Conservation (phyloP, 1,140 invertebrate genomes). For the Chymomyza costata region DNA sequence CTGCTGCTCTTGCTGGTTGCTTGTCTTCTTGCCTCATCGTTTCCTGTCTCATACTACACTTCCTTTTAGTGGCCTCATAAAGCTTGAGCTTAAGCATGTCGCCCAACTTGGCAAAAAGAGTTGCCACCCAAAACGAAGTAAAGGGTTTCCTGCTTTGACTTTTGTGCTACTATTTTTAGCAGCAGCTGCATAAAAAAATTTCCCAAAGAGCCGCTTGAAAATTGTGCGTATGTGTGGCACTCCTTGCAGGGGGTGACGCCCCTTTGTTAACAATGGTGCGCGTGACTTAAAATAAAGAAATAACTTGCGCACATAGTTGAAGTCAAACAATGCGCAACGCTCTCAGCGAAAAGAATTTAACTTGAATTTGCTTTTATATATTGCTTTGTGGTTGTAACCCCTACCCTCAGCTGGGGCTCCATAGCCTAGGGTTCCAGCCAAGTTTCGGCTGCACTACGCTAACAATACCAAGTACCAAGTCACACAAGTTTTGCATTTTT, state of each 20-base stretch:
- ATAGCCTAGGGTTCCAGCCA: too few species aligned
- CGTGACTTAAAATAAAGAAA: constrained; percentile 70
- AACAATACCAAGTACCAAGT: constrained; percentile 26
- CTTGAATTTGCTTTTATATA: constrained; percentile 41
- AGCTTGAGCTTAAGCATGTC: constrained; percentile 69
- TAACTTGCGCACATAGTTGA: constrained; percentile 63
- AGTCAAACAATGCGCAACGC: constrained; percentile 64
- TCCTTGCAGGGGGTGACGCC: not conserved
- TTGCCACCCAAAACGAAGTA: constrained; percentile 4
- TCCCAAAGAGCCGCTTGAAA: constrained; percentile 44
- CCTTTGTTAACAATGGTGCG: constrained; percentile 32
- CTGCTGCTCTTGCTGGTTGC: too few species aligned
- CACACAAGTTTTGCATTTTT: constrained; percentile 49
- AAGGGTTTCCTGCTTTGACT: constrained; percentile 63
- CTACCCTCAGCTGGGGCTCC: not conserved
- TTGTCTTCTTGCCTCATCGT: not conserved
- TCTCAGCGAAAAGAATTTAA: constrained; percentile 58
- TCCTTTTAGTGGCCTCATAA: constrained; percentile 61
- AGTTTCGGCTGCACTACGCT: constrained; percentile 21
- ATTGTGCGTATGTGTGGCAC: constrained; percentile 45
- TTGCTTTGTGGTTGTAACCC: constrained; percentile 4
- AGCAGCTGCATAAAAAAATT: constrained; percentile 35
- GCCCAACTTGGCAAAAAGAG: constrained; percentile 15
- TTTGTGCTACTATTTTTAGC: constrained; percentile 14
- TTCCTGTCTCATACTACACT: constrained; percentile 12